These are phyloP conservation scores for Conomelus anceps DNA, from an alignment of 2,888 invertebrate species.

Conservation along the genomic window DNA sequence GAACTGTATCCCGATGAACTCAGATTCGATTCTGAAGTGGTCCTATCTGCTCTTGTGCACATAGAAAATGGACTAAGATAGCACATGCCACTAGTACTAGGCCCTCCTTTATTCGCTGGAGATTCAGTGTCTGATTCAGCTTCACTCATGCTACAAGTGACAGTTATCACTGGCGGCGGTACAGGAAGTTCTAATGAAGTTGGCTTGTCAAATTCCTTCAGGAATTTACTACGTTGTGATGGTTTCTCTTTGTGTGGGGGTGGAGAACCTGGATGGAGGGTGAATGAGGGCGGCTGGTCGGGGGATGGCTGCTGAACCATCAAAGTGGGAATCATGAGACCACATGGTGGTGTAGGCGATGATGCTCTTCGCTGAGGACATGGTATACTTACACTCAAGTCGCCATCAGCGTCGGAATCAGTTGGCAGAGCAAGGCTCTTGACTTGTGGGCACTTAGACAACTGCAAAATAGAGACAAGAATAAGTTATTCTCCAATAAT, in stretches of 20 bases:
- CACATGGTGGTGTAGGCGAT: slow-evolving; percentile 13
- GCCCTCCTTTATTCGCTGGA: slow-evolving; percentile 40
- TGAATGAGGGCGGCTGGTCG: slow-evolving; percentile 45
- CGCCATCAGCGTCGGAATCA: background rate
- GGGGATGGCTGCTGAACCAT: slow-evolving; percentile 64
- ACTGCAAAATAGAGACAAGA: too few species aligned
- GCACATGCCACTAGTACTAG: slow-evolving; percentile 51
- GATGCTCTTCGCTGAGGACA: background rate
- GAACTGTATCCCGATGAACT: slow-evolving; percentile 80
- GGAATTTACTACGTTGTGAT: slow-evolving; percentile 27
- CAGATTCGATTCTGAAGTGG: slow-evolving; percentile 74
- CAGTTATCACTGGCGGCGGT: slow-evolving; percentile 62
- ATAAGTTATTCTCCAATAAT: too few species aligned
- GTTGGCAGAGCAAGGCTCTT: background rate
- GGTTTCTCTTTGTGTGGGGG: slow-evolving; percentile 44
- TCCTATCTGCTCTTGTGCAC: slow-evolving; percentile 62
- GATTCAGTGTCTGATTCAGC: slow-evolving; percentile 66
- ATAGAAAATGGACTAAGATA: slow-evolving; percentile 73
- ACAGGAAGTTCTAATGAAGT: slow-evolving; percentile 54
- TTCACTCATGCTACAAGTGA: slow-evolving; percentile 69
- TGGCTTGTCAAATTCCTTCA: slow-evolving; percentile 57
- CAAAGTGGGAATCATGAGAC: slow-evolving; percentile 55
- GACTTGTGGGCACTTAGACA: background rate
- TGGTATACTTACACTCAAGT: background rate
- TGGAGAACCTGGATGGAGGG: slow-evolving; percentile 49